Evolutionary conservation across 2,113 vertebrate species (phyloP).

Genomic region (Delphinapterus leucas): DNA sequence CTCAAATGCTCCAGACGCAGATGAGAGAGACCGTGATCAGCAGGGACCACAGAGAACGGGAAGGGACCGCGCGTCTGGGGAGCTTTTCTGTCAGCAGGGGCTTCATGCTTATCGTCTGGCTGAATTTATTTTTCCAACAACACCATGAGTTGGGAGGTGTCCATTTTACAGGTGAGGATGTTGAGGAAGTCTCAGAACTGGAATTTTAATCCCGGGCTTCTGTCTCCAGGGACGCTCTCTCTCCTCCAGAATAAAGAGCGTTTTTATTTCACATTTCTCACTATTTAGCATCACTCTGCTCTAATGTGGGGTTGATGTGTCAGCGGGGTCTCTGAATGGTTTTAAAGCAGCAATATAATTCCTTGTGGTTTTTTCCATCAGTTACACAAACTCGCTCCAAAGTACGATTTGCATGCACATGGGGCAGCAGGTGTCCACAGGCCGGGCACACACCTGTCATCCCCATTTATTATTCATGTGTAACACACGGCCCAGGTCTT

Average conservation of each 20-base stretch:
- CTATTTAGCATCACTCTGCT: rapidly evolving
- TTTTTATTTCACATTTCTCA: background rate
- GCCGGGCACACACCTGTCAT: rapidly evolving
- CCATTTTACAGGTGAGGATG: rapidly evolving
- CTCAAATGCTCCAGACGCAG: background rate
- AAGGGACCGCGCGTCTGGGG: rapidly evolving
- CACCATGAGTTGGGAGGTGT: rapidly evolving
- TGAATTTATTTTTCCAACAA: background rate
- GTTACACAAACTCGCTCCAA: background rate
- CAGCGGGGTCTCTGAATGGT: rapidly evolving
- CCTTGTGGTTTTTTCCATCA: background rate
- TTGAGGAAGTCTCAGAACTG: rapidly evolving
- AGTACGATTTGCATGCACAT: rapidly evolving
- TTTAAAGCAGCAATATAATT: background rate
- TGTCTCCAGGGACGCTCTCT: rapidly evolving
- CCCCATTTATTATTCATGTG: background rate
- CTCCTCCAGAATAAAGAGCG: rapidly evolving
- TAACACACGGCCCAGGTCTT: background rate
- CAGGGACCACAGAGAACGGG: too few relatives aligned
- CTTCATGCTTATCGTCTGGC: rapidly evolving
- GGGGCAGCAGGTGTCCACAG: background rate
- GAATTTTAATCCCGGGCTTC: rapidly evolving
- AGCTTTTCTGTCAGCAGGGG: background rate
- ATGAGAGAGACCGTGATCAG: background rate
- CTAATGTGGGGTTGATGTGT: rapidly evolving